These are phyloP conservation scores for Cardiocondyla obscurior DNA, from an alignment of 1,140 invertebrate genomes.

Conservation along the genomic window DNA sequence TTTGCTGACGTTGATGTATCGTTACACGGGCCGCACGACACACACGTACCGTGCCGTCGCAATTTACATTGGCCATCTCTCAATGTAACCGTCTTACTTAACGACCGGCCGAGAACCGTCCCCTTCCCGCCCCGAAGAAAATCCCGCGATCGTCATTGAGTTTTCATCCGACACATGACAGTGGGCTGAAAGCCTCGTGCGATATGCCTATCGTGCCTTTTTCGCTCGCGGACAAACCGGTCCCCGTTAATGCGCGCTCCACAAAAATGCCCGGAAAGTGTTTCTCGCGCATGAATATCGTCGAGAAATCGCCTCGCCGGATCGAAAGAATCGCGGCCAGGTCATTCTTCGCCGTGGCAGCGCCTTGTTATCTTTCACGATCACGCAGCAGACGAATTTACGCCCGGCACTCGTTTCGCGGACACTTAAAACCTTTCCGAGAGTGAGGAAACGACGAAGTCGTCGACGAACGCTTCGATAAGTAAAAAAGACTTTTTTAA, in stretches of 20 bases:
- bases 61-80: slow-evolving; percentile 82
- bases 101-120: slow-evolving; percentile 67
- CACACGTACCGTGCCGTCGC: slow-evolving; percentile 78
- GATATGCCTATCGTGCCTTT: slow-evolving; percentile 66
- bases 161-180: slow-evolving; percentile 64
- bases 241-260: slow-evolving; percentile 50
- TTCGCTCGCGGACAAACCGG: slow-evolving; percentile 48
- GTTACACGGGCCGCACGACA: slow-evolving; percentile 74
- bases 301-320: slow-evolving; percentile 32
- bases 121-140: slow-evolving; percentile 16
- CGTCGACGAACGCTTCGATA: too few relatives aligned
- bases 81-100: slow-evolving; percentile 82
- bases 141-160: slow-evolving; percentile 53
- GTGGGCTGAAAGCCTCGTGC: slow-evolving; percentile 44
- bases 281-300: slow-evolving; percentile 16
- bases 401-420: not conserved
- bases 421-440: slow-evolving; percentile 21
- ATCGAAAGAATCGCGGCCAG: not conserved
- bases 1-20: slow-evolving; percentile 82
- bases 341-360: not conserved
- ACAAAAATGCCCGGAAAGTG: slow-evolving; percentile 25
- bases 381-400: slow-evolving; percentile 33
- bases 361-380: slow-evolving; percentile 21
- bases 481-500: not conserved
- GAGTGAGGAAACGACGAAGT: slow-evolving; percentile 7